Base-by-base conservation (phyloP, 2,888 invertebrate genomes). In the Plutella xylostella region DNA sequence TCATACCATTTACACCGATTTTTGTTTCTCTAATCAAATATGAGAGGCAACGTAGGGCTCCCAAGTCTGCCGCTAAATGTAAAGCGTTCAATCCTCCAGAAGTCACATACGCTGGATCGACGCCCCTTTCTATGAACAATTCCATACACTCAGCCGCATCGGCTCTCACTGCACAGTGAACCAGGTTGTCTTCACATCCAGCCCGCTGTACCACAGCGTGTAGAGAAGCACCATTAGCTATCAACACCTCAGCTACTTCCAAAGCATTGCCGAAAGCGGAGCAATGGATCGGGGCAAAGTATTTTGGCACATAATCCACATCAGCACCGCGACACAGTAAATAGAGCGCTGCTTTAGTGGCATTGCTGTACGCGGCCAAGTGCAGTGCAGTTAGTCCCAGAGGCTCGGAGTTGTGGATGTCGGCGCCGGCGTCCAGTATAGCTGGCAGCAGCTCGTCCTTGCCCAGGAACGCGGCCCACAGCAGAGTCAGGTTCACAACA, bases 211-310 rank as follows among this genome's bases (percentile, higher is more conserved):
- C 89, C n/a, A 91, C 89, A 35, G 90, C 85, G 43, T 88, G 87
- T 31, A 93, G 84, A 34, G 88, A 86, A 4, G 92, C 89, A 1
- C 90, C 90, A 52, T 87, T 86, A 33, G 89, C 88, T 35, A 95
- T 86, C 20, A 96, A 85, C 52, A 93, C 82, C 65, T 89, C 90
- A 11, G 92, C 91, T 0, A 92, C 92, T 60, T 92, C 90, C 5
- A 90, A 85, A 21, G 93, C 90, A 58, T 95, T 94, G 3, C 95
- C 93, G 71, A 95, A 94, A 0, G 95, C 94, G 2, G 95, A 93
- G 63, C 93, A 94, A 64, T 96, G 96, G 43, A 96, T 82, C 0
- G 96, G 93, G 21, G 92, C 90, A 58, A 92, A 92, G 52, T 89
- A 88, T 68, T 90, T 90, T 30, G 88, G 87, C 19, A 88, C 86